phyloP scores from a whole-genome alignment of 1,140 invertebrate species.

The Periplaneta americana region DNA sequence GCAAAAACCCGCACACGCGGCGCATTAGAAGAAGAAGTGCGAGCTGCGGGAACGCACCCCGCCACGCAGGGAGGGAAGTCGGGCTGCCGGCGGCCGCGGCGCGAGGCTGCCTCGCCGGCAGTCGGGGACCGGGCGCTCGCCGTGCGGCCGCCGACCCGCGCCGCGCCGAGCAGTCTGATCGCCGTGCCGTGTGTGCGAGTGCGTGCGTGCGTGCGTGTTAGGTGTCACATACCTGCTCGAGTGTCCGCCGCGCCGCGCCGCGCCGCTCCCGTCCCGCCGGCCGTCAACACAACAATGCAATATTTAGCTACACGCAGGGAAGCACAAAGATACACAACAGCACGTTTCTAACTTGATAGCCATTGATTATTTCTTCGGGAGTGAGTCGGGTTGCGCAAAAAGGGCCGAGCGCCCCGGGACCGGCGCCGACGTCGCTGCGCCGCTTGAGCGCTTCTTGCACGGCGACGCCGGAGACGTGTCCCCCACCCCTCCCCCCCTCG shows the following conservation, averaged over 20 bases:
- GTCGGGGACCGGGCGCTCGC: not conserved
- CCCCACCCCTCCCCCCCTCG: not conserved
- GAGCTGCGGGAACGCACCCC: not conserved
- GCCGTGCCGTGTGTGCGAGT: not conserved
- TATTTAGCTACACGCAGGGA: not conserved
- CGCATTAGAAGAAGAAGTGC: not conserved
- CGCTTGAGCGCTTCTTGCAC: not conserved
- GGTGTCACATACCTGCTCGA: not conserved
- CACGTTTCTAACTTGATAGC: not conserved
- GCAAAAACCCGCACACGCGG: not conserved
- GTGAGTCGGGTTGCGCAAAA: not conserved
- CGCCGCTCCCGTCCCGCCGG: not conserved
- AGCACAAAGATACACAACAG: not conserved
- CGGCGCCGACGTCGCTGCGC: not conserved
- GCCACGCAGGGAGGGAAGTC: not conserved
- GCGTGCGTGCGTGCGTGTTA: not conserved
- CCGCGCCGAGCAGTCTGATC: not conserved
- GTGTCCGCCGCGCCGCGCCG: not conserved
- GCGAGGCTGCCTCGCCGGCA: not conserved
- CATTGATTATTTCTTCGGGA: not conserved
- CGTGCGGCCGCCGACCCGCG: not conserved
- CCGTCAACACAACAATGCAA: not conserved
- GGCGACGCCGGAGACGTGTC: not conserved
- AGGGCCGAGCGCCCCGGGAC: not conserved
- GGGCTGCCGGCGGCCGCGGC: not conserved